Evolutionary conservation across 2,113 vertebrate genomes (phyloP), one percentile per base, ranked within the genome.

Genomic region (Mugil cephalus): DNA sequence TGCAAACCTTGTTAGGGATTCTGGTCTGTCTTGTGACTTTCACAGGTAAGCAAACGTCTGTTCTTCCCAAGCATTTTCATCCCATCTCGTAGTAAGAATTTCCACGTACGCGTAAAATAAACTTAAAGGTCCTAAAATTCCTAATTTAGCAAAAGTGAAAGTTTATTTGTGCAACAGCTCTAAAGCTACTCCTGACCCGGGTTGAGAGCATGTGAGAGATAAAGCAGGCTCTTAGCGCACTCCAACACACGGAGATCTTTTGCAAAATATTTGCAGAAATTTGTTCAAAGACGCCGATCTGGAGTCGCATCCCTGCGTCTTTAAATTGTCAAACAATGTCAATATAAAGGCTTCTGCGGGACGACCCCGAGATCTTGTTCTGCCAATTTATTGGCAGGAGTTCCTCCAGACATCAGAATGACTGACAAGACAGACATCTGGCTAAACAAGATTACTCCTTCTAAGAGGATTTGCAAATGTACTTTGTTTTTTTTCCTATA

Each of bases 1-100:
- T 92, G n/a, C 94, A 95, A 68, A 92, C 92, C 10, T 78, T 97
- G 18, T 82, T 96, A 71, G 95, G 94, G 21, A 45, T 95, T 34
- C 62, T 95, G 19, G 84, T 96, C 78, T 95, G 94, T 50, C 61
- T 94, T 48, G 70, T 95, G 74, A 88, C 92, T 71, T 75, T 97
- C 43, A 69, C 95, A 80, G 96, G 98, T 99, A 90, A 94, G 94
- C 35, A 24, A 52, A 43, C 34, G 10, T 1, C 24, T 30, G 24
- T 30, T 30, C 24, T 30, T 30, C 24, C 24, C 24, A 30, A 1
- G 13, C 40, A 43, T 64, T 54, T 9, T 7, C 18, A 14, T 42
- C 17, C 11, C 5, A n/a, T 13, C 14, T 17, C 8, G 6, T 30
- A 30, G 15, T 43, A 17, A 19, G 12, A 9, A 17, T 47, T 4